These are phyloP conservation scores for Cebidichthys violaceus DNA, from an alignment of 2,113 vertebrate species.

Conservation along the genomic window DNA sequence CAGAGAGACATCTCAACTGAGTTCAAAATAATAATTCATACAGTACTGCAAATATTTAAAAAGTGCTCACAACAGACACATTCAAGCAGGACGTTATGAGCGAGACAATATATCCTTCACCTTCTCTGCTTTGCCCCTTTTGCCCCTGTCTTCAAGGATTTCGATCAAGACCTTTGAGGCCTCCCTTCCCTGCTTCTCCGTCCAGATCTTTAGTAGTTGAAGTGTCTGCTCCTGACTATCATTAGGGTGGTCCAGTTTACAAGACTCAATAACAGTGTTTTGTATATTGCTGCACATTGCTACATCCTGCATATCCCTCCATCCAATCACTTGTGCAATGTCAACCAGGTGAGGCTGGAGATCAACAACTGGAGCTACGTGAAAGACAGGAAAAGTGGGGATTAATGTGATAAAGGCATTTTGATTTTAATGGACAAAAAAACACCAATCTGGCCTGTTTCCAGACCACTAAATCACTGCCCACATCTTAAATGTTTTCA, in stretches of 20 bases:
- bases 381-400: neutral
- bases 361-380: neutral
- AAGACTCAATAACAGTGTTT: fast-evolving
- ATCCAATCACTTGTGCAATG: slow-evolving; percentile 39
- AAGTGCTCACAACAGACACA: neutral
- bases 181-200: neutral
- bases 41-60: neutral
- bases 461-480: neutral
- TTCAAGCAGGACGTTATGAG: neutral
- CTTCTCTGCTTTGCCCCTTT: neutral
- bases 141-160: fast-evolving
- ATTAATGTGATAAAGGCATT: neutral
- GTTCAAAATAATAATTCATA: neutral
- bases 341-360: slow-evolving; percentile 24
- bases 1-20: neutral
- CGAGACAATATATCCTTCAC: neutral
- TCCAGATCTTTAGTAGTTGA: neutral
- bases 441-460: neutral
- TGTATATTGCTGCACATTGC: neutral
- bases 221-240: neutral
- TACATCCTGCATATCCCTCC: slow-evolving; percentile 40
- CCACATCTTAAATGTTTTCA: neutral
- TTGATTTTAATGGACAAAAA: neutral
- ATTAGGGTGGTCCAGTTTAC: fast-evolving
- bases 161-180: neutral